These are phyloP conservation scores for Nasonia vitripennis DNA, from an alignment of 1,140 invertebrate species.

Conservation along the genomic window DNA sequence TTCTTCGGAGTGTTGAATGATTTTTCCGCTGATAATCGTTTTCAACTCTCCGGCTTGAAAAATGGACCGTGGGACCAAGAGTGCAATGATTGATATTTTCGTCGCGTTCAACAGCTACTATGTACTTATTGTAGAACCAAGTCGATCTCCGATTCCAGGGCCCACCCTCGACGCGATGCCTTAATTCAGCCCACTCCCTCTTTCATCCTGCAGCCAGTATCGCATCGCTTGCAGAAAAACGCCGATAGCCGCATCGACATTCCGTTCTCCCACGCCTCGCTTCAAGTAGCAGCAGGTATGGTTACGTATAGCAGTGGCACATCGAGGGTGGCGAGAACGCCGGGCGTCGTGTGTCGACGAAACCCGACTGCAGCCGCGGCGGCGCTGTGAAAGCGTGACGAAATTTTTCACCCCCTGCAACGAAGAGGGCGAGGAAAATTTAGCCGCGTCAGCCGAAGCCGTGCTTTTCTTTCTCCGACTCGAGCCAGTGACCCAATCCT, in stretches of 20 bases:
- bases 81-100: too few species aligned
- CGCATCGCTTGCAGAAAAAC: neutral
- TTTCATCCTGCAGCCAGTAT: neutral
- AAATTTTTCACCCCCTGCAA: neutral
- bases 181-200: neutral
- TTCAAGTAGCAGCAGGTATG: neutral
- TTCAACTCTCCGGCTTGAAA: too few species aligned
- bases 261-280: neutral
- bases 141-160: too few species aligned
- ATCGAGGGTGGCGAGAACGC: slow-evolving; percentile 5
- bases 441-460: neutral
- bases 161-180: neutral
- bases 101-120: too few species aligned
- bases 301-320: neutral
- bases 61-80: too few species aligned
- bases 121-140: too few species aligned
- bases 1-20: too few species aligned
- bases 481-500: slow-evolving; percentile 27
- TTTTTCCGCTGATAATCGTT: too few species aligned
- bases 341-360: neutral
- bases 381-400: slow-evolving; percentile 37
- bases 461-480: neutral
- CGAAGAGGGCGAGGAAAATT: slow-evolving; percentile 19
- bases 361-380: neutral
- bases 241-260: neutral